A percentile compares a stretch with the other conserved stretches of the same genome.
Conservation (phyloP, 2,113 vertebrate species). For the Vulpes lagopus region DNA sequence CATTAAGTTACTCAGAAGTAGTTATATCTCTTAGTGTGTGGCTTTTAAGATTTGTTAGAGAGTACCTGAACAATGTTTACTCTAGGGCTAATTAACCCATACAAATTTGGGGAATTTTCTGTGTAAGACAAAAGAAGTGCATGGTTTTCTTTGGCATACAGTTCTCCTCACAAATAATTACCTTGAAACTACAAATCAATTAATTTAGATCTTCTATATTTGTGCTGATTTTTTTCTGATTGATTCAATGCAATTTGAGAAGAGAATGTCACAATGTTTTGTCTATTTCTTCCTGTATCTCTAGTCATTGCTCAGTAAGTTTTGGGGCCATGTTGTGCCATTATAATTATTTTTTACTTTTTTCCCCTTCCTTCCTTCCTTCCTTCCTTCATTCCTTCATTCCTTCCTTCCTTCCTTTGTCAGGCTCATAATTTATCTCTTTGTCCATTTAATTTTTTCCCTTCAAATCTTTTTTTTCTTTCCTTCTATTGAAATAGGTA, state of each 20-base stretch:
- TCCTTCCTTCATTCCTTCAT: neutral
- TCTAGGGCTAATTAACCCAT: neutral
- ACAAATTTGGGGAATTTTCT: neutral
- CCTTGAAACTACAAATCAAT: neutral
- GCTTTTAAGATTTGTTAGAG: neutral
- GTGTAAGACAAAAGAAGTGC: neutral
- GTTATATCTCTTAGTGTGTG: neutral
- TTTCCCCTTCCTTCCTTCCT: neutral
- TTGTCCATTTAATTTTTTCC: neutral
- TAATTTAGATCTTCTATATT: neutral
- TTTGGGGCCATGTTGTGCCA: neutral
- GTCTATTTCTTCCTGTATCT: neutral
- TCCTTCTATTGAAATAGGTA: neutral
- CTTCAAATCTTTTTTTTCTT: neutral
- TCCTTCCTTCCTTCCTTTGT: neutral
- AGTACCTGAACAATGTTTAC: neutral
- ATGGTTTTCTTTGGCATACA: neutral
- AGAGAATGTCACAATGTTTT: neutral
- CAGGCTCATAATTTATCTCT: neutral
- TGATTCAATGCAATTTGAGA: neutral
- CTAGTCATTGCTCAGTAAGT: neutral
- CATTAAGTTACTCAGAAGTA: neutral
- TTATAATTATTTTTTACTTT: neutral
- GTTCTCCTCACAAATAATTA: neutral
- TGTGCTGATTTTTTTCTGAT: neutral